Base-by-base conservation (phyloP, 1,140 invertebrate genomes). In the Penaeus indicus region DNA sequence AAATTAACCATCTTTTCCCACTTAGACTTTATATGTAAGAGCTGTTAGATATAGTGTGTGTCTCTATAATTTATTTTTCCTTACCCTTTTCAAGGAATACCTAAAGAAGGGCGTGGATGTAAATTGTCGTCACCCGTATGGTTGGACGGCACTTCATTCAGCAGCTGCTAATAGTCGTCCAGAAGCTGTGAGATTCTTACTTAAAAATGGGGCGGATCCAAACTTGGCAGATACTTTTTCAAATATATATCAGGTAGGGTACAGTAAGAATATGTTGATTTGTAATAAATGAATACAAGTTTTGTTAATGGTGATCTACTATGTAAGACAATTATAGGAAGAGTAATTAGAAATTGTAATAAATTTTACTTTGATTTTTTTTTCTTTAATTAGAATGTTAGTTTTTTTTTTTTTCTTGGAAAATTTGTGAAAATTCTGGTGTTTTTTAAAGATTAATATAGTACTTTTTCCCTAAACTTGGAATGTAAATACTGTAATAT, bases 91-190 rank as follows among this genome's bases (percentile, higher is more conserved):
- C 16, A n/a, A 90, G 90, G 87, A 89, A 83, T 82, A 75, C 22
- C 32, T 86, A 3, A 80, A 84, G 63, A 86, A 84, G 78, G 93
- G 93, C 21, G 92, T 94, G 63, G 93, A 95, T 92, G 93, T 95
- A 13, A 96, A 96, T 93, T 90, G 91, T 78, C 93, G 95, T 3
- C 96, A 97, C 93, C 88, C 93, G 25, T 93, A 97, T 60, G 97
- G 97, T 63, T 98, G 97, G 97, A 97, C 96, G 77, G 94, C 96
- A 21, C 93, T 98, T 61, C 97, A 97, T 93, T 94, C 96, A 78
- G 97, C 97, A 84, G 96, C 96, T 47, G 95, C 97, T 25, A 97
- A 97, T 93, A 95, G 95, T 75, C 94, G 95, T 91, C 85, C 93
- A 32, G 94, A 95, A 42, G 94, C 94, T 86, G 94, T 97, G 4